phyloP scores from a whole-genome alignment of 2,888 invertebrate species.

The Coelinius sp. region DNA sequence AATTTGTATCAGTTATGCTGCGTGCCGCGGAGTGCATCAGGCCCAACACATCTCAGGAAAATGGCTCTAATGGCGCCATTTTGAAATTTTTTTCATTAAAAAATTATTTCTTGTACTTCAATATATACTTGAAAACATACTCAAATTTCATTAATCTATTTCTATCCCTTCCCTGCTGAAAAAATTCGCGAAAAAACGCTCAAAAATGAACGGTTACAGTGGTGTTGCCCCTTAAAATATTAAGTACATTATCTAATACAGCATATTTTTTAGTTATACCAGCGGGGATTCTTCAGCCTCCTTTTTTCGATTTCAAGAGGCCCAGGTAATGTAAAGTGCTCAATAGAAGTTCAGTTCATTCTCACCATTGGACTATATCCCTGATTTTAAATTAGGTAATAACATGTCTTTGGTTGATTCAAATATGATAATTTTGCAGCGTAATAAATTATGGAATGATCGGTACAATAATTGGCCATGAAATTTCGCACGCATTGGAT shows the following conservation, averaged over 20 bases:
- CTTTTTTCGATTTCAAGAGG: neutral
- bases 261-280: neutral
- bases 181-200: too few species aligned
- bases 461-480: constrained; percentile 19
- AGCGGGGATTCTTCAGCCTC: neutral
- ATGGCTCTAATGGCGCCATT: too few species aligned
- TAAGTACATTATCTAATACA: neutral
- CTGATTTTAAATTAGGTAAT: neutral
- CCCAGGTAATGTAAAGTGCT: neutral
- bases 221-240: too few species aligned
- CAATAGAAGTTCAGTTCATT: neutral
- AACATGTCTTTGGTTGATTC: neutral
- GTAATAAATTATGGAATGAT: constrained; percentile 23
- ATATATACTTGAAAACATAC: too few species aligned
- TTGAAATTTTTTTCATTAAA: neutral
- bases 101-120: too few species aligned
- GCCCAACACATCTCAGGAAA: too few species aligned
- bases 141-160: too few species aligned
- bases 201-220: too few species aligned
- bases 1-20: too few species aligned
- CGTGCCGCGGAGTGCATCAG: too few species aligned
- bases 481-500: constrained; percentile 28
- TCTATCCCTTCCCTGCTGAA: too few species aligned
- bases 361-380: too few species aligned
- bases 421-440: neutral